Evolutionary conservation across 2,888 invertebrate genomes (phyloP).

Genomic region (Coremacera marginata): DNA sequence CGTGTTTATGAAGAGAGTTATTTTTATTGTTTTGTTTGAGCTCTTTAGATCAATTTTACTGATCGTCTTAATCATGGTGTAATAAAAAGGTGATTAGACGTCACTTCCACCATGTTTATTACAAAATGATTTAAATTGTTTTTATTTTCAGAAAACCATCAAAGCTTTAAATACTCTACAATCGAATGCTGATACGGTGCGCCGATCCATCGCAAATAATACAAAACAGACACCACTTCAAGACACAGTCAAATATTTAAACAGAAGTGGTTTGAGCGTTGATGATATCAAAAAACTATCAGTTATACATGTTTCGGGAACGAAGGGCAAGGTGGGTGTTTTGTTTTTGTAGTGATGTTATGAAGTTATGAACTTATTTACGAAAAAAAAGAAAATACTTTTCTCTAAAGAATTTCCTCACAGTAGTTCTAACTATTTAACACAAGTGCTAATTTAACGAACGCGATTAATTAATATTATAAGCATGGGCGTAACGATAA

Average conservation of each 20-base stretch:
- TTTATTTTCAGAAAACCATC: slow-evolving; percentile 75
- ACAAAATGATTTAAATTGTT: too few species aligned
- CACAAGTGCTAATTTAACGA: too few species aligned
- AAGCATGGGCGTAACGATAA: too few species aligned
- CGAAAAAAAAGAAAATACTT: too few species aligned
- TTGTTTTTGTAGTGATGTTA: not conserved
- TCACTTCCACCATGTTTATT: too few species aligned
- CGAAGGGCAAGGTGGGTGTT: slow-evolving; percentile 89
- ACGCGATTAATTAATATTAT: too few species aligned
- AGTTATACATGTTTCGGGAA: slow-evolving; percentile 95
- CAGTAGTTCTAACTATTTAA: too few species aligned
- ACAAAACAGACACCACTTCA: slow-evolving; percentile 59
- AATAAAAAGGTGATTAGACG: too few species aligned
- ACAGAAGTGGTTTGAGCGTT: slow-evolving; percentile 75
- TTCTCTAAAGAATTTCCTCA: too few species aligned
- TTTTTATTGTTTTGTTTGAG: not conserved
- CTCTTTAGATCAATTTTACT: not conserved
- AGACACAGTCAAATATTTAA: slow-evolving; percentile 74
- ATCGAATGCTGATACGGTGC: slow-evolving; percentile 77
- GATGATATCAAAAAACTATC: slow-evolving; percentile 80
- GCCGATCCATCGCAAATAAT: slow-evolving; percentile 68
- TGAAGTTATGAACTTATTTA: too few species aligned
- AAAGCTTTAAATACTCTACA: slow-evolving; percentile 78
- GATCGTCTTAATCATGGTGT: not conserved
- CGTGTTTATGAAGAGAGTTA: not conserved